phyloP scores from a whole-genome alignment of 2,113 vertebrate species.

The Paramormyrops kingsleyae region DNA sequence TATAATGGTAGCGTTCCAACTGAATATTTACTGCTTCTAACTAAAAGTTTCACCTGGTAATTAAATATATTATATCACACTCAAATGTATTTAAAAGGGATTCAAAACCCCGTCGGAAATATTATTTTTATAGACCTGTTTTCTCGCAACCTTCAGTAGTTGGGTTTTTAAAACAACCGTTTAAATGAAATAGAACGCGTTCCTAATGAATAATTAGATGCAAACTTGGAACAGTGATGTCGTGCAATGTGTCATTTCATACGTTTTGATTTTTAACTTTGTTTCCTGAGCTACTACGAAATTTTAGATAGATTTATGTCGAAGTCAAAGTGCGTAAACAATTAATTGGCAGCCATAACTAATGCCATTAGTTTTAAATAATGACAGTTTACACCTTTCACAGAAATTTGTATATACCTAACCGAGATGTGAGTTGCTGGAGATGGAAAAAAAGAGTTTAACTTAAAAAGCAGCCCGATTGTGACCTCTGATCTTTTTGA shows the following conservation, averaged over 20 bases:
- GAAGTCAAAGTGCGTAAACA: slow-evolving; percentile 69
- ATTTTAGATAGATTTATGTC: background rate
- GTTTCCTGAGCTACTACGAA: background rate
- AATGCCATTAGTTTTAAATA: slow-evolving; percentile 41
- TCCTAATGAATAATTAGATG: slow-evolving; percentile 41
- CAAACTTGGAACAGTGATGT: slow-evolving; percentile 18
- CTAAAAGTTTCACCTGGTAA: slow-evolving; percentile 49
- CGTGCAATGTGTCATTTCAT: background rate
- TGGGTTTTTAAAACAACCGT: background rate
- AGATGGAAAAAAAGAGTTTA: background rate
- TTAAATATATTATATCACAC: slow-evolving; percentile 49
- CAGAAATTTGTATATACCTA: background rate
- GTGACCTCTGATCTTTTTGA: background rate
- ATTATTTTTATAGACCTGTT: slow-evolving; percentile 34
- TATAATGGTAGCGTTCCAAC: slow-evolving; percentile 25
- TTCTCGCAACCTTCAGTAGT: slow-evolving; percentile 32
- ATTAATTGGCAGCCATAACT: slow-evolving; percentile 71
- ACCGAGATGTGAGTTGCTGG: background rate
- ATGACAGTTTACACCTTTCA: slow-evolving; percentile 6
- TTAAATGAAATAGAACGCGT: slow-evolving; percentile 38
- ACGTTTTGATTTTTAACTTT: background rate
- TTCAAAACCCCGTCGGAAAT: slow-evolving; percentile 54
- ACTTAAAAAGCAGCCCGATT: background rate
- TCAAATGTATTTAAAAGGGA: slow-evolving; percentile 45
- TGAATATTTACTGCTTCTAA: slow-evolving; percentile 40